Conservation (phyloP, 2,113 vertebrate genomes). For the Cervus canadensis region DNA sequence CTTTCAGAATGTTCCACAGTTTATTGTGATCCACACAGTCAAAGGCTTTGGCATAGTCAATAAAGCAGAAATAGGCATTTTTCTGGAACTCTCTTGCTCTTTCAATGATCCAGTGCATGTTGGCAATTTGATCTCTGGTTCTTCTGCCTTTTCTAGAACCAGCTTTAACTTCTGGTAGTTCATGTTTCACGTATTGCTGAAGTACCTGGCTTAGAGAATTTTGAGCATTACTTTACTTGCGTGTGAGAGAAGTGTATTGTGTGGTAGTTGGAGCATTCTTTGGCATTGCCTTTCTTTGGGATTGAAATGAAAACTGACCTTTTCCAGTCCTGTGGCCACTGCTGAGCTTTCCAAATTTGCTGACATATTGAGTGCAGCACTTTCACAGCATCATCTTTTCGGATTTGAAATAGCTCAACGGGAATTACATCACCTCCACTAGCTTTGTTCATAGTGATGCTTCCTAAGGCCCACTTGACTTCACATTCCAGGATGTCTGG, state of each 20-base stretch:
- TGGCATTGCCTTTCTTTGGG: background rate
- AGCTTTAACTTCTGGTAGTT: background rate
- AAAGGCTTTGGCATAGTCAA: background rate
- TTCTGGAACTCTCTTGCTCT: background rate
- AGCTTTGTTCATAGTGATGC: background rate
- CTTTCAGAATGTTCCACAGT: background rate
- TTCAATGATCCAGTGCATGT: rapidly evolving
- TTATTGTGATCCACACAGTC: background rate
- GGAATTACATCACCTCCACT: background rate
- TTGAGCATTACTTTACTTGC: background rate
- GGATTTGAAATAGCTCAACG: background rate
- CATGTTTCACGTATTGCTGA: background rate
- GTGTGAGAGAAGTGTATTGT: background rate
- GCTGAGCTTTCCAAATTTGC: background rate
- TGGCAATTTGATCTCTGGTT: background rate
- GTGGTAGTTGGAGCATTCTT: background rate
- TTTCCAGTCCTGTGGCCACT: background rate
- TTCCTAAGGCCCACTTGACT: background rate
- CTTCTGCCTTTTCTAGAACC: background rate
- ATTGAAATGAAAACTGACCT: background rate
- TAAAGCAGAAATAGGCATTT: background rate
- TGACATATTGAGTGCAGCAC: background rate
- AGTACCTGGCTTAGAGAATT: background rate
- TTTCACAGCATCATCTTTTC: background rate
- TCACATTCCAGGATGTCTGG: background rate